Conservation (phyloP, 2,888 invertebrate genomes). For the Byasa hedistus region DNA sequence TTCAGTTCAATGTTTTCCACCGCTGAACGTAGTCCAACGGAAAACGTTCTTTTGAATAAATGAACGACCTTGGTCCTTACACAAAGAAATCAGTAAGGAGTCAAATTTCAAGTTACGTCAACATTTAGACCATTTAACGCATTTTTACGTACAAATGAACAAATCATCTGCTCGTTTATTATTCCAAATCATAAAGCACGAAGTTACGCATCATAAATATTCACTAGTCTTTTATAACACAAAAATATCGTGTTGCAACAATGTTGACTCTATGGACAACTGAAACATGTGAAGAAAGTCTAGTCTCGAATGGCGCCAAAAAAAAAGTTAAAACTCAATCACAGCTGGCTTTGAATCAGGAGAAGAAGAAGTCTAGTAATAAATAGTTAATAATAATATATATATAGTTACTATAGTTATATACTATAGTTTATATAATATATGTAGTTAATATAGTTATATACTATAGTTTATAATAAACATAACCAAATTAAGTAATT, state of each 20-base stretch:
- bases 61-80: background rate
- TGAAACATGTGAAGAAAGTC: too few species aligned
- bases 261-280: background rate
- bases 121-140: background rate
- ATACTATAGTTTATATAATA: too few species aligned
- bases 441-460: too few species aligned
- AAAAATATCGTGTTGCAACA: background rate
- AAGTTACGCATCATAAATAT: background rate
- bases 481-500: too few species aligned
- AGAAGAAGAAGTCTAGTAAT: too few species aligned
- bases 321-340: too few species aligned
- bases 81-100: background rate
- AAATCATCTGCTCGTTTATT: background rate
- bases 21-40: background rate
- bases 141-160: background rate
- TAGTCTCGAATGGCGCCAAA: too few species aligned
- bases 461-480: too few species aligned
- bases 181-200: background rate
- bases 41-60: background rate
- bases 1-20: too few species aligned
- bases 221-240: background rate
- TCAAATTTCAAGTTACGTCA: background rate
- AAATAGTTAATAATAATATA: too few species aligned
- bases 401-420: too few species aligned
- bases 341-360: too few species aligned